Percentiles rank a stretch among this genome's conserved stretches.
Evolutionary conservation across 2,888 invertebrate species (phyloP).

Genomic region (Brachylomia viminalis): DNA sequence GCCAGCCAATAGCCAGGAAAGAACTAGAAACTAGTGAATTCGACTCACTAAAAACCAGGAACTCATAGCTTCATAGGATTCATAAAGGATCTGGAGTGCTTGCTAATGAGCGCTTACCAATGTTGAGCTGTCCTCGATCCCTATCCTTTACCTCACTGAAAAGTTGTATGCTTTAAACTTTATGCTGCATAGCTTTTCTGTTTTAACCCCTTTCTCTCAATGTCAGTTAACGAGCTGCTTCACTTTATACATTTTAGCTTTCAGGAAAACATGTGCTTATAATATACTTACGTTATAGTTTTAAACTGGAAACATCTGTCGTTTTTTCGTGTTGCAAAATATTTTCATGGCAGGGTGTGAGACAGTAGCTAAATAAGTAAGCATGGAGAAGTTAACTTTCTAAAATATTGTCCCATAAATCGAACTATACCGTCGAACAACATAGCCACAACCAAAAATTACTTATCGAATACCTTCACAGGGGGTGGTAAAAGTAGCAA

Average conservation of each 20-base stretch:
- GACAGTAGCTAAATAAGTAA: background rate
- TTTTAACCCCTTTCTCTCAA: background rate
- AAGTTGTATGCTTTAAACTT: conserved; percentile 14
- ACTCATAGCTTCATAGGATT: background rate
- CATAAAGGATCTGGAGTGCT: background rate
- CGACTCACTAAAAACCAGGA: background rate
- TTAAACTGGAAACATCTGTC: background rate
- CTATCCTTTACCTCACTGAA: conserved; percentile 5
- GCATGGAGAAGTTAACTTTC: background rate
- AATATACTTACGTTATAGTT: background rate
- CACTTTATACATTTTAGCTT: background rate
- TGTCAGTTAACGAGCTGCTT: conserved; percentile 6
- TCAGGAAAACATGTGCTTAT: background rate
- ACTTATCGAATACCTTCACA: too few species aligned
- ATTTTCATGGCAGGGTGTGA: background rate
- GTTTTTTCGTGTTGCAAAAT: background rate
- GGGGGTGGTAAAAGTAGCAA: background rate
- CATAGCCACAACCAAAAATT: background rate
- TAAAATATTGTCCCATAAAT: background rate
- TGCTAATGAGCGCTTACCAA: conserved; percentile 20
- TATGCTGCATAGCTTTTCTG: conserved; percentile 19
- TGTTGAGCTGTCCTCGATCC: conserved; percentile 10
- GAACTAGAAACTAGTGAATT: background rate
- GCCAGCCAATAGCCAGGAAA: background rate
- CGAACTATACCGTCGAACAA: background rate